Base-by-base conservation (phyloP, 2,888 invertebrate species). In the Macrosoma leucophasiata region DNA sequence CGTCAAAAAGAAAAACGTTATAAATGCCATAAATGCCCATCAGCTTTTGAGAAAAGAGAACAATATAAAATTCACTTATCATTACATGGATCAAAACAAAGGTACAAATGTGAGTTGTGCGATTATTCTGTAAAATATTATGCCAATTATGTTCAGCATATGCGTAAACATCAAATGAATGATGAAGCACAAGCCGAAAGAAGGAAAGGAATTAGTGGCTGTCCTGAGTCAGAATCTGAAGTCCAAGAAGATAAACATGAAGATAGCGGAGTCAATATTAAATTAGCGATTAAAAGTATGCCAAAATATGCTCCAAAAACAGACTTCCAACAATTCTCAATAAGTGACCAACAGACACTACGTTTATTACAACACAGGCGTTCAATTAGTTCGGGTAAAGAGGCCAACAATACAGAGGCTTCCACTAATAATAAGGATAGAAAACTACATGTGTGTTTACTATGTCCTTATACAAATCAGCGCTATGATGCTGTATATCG, bases 81-180 rank as follows among this genome's bases (percentile, higher is more conserved):
- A 10, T 75, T 95, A 24, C 95, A 95, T 61, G 95, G 95, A 3
- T 91, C 94, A 0, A 90, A 91, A 54, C 93, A 94, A 66, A 87
- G 91, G 40, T 95, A 93, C 65, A 90, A 89, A 50, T 95, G 95
- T 75, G 90, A 92, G 52, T 84, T 89, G 23, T 95, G 95, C 69
- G 95, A 95, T 73, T 95, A 95, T 70, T 93, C 94, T 2, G 95
- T 95, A 0, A 93, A 93, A 53, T 93, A 93, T 64, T 93, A 91
- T 53, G 93, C 94, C 1, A 93, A 94, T 62, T 91, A 92, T 51
- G 89, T 90, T 19, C 94, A 94, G 62, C 95, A 95, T 60, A 84
- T 90, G 74, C 89, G 90, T 40, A 92, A 94, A 58, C 95, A 95
- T 64, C 88, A 90, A 60, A 87, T 88, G 66, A 90, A 89, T 42